Percentiles rank a stretch among this genome's conserved stretches.
Evolutionary conservation across 2,888 invertebrate genomes (phyloP).

Genomic region (Molanna angustata): DNA sequence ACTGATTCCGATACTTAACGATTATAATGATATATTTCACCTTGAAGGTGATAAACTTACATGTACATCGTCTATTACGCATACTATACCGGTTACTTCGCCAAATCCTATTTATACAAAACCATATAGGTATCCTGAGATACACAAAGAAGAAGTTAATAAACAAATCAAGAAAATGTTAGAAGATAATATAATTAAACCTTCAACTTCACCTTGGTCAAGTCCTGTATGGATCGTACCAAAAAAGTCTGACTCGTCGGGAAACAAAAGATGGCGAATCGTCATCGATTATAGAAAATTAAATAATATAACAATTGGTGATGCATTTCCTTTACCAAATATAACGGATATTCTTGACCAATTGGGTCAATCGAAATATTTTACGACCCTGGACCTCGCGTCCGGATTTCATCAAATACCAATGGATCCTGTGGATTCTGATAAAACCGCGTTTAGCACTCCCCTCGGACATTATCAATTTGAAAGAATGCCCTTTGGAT

Average conservation of each 20-base stretch:
- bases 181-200: slow-evolving; percentile 34
- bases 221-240: slow-evolving; percentile 27
- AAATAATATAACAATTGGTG: slow-evolving; percentile 12
- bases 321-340: slow-evolving; percentile 10
- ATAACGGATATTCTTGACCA: slow-evolving; percentile 13
- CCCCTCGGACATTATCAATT: slow-evolving; percentile 1
- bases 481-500: slow-evolving; percentile 1
- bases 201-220: slow-evolving; percentile 31
- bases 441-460: slow-evolving; percentile 4
- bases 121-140: slow-evolving; percentile 36
- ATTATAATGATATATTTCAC: slow-evolving; percentile 32
- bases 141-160: slow-evolving; percentile 37
- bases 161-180: slow-evolving; percentile 35
- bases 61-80: slow-evolving; percentile 32
- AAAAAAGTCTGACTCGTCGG: slow-evolving; percentile 21
- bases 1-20: slow-evolving; percentile 31
- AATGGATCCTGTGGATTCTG: background rate
- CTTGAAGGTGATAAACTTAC: slow-evolving; percentile 34
- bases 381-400: slow-evolving; percentile 1
- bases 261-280: slow-evolving; percentile 3
- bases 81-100: slow-evolving; percentile 33
- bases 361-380: slow-evolving; percentile 5
- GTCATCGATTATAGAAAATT: slow-evolving; percentile 8
- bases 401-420: slow-evolving; percentile 6
- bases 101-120: slow-evolving; percentile 34